phyloP scores from a whole-genome alignment of 2,888 invertebrate species.

The Gerris lacustris region DNA sequence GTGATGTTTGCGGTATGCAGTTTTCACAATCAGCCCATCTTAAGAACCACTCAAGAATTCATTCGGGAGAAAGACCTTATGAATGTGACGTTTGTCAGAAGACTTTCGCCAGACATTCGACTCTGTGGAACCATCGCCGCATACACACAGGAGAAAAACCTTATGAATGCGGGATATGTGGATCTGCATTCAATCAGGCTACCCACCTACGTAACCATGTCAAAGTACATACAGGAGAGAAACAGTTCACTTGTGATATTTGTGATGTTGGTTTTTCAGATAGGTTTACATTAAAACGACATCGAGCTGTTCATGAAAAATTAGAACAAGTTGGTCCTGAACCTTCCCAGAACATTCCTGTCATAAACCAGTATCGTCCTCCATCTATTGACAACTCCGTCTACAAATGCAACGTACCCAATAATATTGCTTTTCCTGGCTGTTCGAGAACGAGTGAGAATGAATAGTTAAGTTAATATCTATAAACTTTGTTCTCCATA shows the following conservation, averaged over 20 bases:
- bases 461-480: too few relatives aligned
- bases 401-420: constrained; percentile 33
- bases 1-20: constrained; percentile 80
- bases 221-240: constrained; percentile 69
- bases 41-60: constrained; percentile 78
- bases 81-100: constrained; percentile 82
- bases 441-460: constrained; percentile 31
- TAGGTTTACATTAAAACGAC: constrained; percentile 72
- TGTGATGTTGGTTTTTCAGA: constrained; percentile 78
- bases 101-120: constrained; percentile 76
- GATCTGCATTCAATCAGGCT: constrained; percentile 77
- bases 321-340: constrained; percentile 45
- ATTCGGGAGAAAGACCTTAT: constrained; percentile 76
- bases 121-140: constrained; percentile 75
- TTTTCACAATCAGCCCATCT: constrained; percentile 80
- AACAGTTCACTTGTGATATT: constrained; percentile 70
- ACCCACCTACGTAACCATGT: constrained; percentile 81
- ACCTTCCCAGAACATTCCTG: neutral
- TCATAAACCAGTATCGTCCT: constrained; percentile 11
- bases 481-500: too few relatives aligned
- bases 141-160: constrained; percentile 82
- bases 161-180: constrained; percentile 67
- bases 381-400: constrained; percentile 28
- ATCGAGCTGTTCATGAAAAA: constrained; percentile 77
- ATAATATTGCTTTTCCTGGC: constrained; percentile 33